Conservation (phyloP, 2,797 vertebrate genomes). For the Syngnathus rostellatus region DNA sequence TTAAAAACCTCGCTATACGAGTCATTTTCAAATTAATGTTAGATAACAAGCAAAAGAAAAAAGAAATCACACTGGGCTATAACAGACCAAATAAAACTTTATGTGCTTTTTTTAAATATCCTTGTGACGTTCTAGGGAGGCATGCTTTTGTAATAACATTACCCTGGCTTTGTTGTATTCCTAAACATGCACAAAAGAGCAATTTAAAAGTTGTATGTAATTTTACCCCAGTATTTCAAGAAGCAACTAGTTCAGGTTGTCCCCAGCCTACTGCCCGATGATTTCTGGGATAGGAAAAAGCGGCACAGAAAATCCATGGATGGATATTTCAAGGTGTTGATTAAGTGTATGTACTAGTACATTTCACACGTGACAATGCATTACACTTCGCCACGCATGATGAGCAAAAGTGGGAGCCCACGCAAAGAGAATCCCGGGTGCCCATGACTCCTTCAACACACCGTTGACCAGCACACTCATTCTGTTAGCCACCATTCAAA, state of each 20-base stretch:
- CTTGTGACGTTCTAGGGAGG: not conserved
- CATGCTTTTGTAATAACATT: not conserved
- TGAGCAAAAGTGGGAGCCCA: not conserved
- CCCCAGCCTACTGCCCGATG: too few species aligned
- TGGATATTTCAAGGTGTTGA: not conserved
- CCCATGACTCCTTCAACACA: slow-evolving; percentile 2
- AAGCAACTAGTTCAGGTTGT: too few species aligned
- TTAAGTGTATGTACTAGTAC: not conserved
- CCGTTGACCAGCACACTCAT: slow-evolving; percentile 2
- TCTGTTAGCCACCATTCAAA: slow-evolving; percentile 5
- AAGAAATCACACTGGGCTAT: not conserved
- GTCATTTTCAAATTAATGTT: not conserved
- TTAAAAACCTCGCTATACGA: not conserved
- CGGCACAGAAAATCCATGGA: too few species aligned
- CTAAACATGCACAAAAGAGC: not conserved
- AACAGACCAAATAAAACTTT: not conserved
- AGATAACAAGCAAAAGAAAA: not conserved
- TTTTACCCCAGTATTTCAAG: not conserved
- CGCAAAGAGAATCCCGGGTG: not conserved
- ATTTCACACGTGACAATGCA: not conserved
- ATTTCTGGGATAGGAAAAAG: too few species aligned
- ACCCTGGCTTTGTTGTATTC: not conserved
- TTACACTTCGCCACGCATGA: not conserved
- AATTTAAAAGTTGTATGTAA: not conserved
- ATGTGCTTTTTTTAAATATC: not conserved